These are phyloP conservation scores for Drosophila grimshawi DNA, from an alignment of 1,140 invertebrate genomes.

Conservation along the genomic window DNA sequence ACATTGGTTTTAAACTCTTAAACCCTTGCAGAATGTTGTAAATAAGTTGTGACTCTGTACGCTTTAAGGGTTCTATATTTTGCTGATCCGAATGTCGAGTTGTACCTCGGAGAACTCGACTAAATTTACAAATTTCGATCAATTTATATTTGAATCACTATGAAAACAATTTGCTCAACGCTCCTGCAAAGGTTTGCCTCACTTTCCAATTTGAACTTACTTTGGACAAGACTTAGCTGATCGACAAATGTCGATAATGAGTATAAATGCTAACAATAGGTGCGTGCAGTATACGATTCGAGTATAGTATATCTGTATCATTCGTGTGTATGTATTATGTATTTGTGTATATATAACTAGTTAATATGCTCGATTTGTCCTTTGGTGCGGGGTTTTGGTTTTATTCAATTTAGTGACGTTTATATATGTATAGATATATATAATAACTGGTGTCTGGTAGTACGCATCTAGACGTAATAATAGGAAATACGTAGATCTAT, in stretches of 20 bases:
- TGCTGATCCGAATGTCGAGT: no score
- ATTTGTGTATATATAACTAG: slow-evolving; percentile 33
- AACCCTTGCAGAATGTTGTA: neutral
- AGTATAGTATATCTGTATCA: slow-evolving; percentile 2
- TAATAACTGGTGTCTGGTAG: slow-evolving; percentile 27
- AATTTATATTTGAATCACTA: no score
- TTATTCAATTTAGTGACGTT: slow-evolving; percentile 20
- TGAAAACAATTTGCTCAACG: no score
- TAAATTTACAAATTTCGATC: no score
- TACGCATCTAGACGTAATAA: neutral
- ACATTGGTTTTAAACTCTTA: neutral
- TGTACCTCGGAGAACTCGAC: no score
- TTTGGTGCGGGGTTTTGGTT: slow-evolving; percentile 60
- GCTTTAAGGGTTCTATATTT: neutral
- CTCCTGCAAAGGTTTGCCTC: neutral
- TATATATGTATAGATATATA: neutral
- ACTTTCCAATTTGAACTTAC: neutral
- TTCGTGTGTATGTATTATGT: neutral
- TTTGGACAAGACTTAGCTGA: slow-evolving; percentile 1
- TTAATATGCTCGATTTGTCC: slow-evolving; percentile 67
- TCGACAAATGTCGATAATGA: slow-evolving; percentile 31
- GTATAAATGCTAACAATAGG: slow-evolving; percentile 37
- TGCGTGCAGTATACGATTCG: slow-evolving; percentile 25
- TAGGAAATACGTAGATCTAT: neutral
- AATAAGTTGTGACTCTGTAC: neutral